These are phyloP conservation scores for Anthoptus insignis DNA, from an alignment of 2,888 invertebrate genomes.

Conservation along the genomic window DNA sequence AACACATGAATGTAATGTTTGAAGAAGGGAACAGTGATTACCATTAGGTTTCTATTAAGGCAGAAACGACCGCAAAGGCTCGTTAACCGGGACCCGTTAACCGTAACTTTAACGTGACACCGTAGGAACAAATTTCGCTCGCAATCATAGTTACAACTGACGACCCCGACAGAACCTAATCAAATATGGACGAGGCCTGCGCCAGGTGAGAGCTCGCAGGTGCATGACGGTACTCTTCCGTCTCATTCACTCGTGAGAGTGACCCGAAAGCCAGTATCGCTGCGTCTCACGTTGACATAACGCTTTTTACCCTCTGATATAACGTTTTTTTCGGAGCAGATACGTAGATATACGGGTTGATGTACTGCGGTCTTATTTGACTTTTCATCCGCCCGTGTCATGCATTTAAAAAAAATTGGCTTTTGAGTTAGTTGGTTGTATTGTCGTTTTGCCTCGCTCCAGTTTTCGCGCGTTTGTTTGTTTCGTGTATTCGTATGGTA, in stretches of 20 bases:
- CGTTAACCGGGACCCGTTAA: constrained; percentile 17
- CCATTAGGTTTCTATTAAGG: constrained; percentile 20
- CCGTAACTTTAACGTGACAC: constrained; percentile 19
- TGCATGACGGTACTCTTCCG: constrained; percentile 69
- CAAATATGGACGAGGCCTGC: constrained; percentile 77
- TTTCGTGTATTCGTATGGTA: constrained; percentile 52
- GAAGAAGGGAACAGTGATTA: neutral
- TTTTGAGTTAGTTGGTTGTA: constrained; percentile 63
- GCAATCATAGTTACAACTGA: constrained; percentile 68
- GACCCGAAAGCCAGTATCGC: constrained; percentile 40
- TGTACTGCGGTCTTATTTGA: constrained; percentile 66
- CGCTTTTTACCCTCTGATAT: constrained; percentile 68
- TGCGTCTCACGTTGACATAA: constrained; percentile 61
- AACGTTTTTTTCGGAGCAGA: constrained; percentile 67
- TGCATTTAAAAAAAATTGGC: constrained; percentile 71
- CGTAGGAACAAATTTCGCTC: constrained; percentile 37
- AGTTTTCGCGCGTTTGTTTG: constrained; percentile 55
- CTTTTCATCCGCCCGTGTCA: constrained; percentile 65
- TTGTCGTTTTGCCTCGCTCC: constrained; percentile 66
- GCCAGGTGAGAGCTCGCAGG: constrained; percentile 81
- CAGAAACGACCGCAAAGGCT: constrained; percentile 26
- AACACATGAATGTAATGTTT: too few species aligned
- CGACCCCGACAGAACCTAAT: constrained; percentile 77
- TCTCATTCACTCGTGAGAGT: constrained; percentile 63
- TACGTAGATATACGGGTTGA: constrained; percentile 68